Evolutionary conservation across 2,797 vertebrate genomes (phyloP), one percentile per base, ranked within the genome.

Genomic region (Apogon talboti): DNA sequence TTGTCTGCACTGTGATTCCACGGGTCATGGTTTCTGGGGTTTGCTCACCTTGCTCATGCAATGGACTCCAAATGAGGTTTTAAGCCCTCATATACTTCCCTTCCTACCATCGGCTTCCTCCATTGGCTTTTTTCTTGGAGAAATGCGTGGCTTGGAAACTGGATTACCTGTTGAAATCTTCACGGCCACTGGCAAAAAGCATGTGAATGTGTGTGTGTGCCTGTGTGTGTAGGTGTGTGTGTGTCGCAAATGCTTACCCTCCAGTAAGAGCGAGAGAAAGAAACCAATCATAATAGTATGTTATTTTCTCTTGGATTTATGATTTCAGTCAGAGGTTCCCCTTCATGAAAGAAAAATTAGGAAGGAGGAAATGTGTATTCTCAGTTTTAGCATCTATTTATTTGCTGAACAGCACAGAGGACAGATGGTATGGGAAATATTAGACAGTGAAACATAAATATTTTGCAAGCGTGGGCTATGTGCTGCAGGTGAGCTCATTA

Each of bases 51-150:
- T 42, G 33, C 30, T 40, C 41, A 11, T 41, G 67, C 66, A 50
- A 65, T 41, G 15, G 69, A 71, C 42, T 86, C 58, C 56, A 73
- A 84, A 83, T 84, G 42, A 85, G 81, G 75, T 74, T 85, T 68
- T 50, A 66, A 71, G 57, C 46, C 71, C 41, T 44, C 65, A 56
- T 79, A 72, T 24, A 24, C 5, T 24, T 24, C 21, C 21, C 49
- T 45, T 40, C 55, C 60, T 7, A 24, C 21, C 42, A n/a, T 30
- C 51, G 18, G 37, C 45, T 8, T 33, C 45, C 52, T 47, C 58
- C 19, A 51, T 38, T 40, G 59, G 47, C n/a, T 37, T 47, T 38
- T 43, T 24, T 14, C 15, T 24, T 70, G 47, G 46, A 41, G 70
- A 57, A 69, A 69, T 38, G 58, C 24, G 15, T 47, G 37, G 21